Percentiles rank a stretch among this genome's conserved stretches.
These are phyloP conservation scores for Drosophila anomalata DNA, from an alignment of 2,888 invertebrate species.

Conservation along the genomic window DNA sequence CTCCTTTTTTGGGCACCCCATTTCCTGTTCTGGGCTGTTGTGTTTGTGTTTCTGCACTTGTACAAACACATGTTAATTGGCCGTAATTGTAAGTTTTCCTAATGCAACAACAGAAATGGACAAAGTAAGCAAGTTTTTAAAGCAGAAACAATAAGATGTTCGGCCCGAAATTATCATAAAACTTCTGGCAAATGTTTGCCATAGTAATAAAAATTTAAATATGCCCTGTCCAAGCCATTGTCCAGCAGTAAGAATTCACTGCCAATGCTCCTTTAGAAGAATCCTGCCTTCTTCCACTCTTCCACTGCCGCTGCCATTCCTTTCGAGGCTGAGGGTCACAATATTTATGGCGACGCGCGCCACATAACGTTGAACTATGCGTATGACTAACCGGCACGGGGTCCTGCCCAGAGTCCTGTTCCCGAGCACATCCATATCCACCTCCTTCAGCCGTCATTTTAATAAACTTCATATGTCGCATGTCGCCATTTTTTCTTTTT, in stretches of 20 bases:
- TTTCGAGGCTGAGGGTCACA: constrained; percentile 43
- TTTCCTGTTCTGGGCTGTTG: constrained; percentile 27
- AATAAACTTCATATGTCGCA: constrained; percentile 82
- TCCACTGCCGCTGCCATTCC: constrained; percentile 3
- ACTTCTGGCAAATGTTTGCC: constrained; percentile 68
- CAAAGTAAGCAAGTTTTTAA: constrained; percentile 56
- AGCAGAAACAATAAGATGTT: constrained; percentile 46
- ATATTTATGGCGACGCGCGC: constrained; percentile 74
- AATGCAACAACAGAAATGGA: constrained; percentile 59
- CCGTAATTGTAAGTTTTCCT: constrained; percentile 73
- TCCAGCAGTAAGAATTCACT: background rate
- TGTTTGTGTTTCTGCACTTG: constrained; percentile 77
- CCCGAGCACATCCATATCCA: constrained; percentile 11
- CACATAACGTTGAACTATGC: constrained; percentile 78
- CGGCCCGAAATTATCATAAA: constrained; percentile 61
- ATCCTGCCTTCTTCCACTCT: background rate
- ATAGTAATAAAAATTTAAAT: constrained; percentile 74
- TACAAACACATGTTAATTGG: constrained; percentile 80
- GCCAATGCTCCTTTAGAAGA: constrained; percentile 10
- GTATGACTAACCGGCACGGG: constrained; percentile 54
- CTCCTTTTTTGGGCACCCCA: constrained; percentile 2
- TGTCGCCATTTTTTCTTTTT: constrained; percentile 75
- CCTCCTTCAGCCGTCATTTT: constrained; percentile 66
- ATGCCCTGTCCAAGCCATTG: constrained; percentile 9
- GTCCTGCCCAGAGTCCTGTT: constrained; percentile 4